Conservation (phyloP, 2,113 vertebrate genomes). For the Cepphus grylle region DNA sequence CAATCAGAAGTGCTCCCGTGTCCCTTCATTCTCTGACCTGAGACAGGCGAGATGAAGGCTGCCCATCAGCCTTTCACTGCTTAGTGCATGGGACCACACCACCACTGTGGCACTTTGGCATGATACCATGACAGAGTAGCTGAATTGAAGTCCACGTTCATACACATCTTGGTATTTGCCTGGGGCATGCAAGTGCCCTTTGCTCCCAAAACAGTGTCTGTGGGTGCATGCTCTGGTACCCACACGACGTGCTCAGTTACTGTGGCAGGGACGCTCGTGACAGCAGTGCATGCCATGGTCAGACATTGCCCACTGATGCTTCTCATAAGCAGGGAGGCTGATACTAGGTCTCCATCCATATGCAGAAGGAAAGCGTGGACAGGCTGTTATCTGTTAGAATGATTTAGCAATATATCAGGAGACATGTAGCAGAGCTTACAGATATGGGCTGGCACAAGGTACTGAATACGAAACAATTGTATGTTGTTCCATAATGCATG, state of each 20-base stretch:
- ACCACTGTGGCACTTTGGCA: not conserved
- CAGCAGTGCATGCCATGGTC: not conserved
- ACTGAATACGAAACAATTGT: not conserved
- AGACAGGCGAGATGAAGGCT: not conserved
- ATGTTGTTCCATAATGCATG: constrained; percentile 49
- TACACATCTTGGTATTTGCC: not conserved
- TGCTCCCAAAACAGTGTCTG: not conserved
- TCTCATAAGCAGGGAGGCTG: not conserved
- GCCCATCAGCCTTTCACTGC: not conserved
- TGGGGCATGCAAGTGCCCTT: not conserved
- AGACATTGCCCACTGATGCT: not conserved
- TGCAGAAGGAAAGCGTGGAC: not conserved
- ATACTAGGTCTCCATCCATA: not conserved
- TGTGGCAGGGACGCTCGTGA: not conserved
- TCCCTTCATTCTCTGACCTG: not conserved
- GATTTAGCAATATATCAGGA: not conserved
- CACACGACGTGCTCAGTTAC: not conserved
- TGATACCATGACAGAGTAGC: accelerated
- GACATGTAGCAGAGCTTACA: not conserved
- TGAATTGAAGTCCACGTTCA: not conserved
- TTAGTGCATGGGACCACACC: not conserved
- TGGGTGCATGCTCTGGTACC: not conserved
- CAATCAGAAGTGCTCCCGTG: accelerated
- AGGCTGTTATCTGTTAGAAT: constrained; percentile 15
- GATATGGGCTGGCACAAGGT: not conserved